Percentiles rank a stretch among this genome's conserved stretches.
Evolutionary conservation across 2,797 vertebrate species (phyloP).

Genomic region (Brachymystax lenok): DNA sequence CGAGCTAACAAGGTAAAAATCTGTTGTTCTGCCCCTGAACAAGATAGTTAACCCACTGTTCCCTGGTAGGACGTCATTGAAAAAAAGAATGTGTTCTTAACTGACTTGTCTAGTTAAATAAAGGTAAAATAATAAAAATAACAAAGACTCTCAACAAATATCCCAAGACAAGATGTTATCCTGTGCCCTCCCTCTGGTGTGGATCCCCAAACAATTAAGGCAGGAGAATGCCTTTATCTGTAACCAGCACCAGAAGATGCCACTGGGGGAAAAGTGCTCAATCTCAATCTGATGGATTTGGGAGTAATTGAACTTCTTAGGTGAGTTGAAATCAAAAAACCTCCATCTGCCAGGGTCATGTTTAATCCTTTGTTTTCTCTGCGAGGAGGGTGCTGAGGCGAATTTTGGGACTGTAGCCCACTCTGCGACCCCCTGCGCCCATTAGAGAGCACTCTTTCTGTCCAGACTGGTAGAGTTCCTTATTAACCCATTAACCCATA

Average conservation of each 20-base stretch:
- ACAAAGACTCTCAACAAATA: conserved; percentile 19
- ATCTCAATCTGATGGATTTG: conserved; percentile 41
- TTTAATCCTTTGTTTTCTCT: conserved; percentile 36
- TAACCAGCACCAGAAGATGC: conserved; percentile 22
- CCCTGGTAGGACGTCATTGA: no score
- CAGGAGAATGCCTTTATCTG: conserved; percentile 8
- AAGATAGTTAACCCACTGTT: no score
- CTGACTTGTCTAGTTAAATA: no score
- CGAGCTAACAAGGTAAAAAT: no score
- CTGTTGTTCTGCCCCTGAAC: no score
- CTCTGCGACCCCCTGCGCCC: no score
- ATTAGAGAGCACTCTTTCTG: not conserved
- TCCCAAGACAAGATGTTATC: conserved; percentile 49
- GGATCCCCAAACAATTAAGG: conserved; percentile 33
- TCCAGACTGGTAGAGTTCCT: not conserved
- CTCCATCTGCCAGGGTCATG: conserved; percentile 48
- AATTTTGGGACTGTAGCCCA: conserved; percentile 26
- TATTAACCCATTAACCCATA: not conserved
- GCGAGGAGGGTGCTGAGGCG: conserved; percentile 30
- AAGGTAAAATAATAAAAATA: no score
- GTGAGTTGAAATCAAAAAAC: conserved; percentile 66
- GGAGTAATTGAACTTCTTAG: conserved; percentile 55
- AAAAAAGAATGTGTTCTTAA: no score
- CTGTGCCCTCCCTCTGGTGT: not conserved
- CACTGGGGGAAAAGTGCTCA: conserved; percentile 36